Evolutionary conservation across 2,113 vertebrate species (phyloP).

Genomic region (Epinephelus cyanopodus): DNA sequence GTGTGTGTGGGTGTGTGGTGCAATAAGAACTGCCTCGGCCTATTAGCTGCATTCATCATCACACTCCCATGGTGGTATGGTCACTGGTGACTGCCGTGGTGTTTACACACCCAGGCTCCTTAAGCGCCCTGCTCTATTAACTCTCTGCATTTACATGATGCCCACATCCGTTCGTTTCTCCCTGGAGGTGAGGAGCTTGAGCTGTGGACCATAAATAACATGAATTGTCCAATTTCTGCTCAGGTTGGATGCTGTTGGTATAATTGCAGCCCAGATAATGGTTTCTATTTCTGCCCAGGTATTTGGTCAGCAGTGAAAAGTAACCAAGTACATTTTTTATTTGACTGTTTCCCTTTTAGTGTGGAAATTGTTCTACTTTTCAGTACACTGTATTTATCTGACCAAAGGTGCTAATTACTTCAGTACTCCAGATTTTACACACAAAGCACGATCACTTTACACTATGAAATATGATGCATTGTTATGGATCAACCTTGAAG

Average conservation of each 20-base stretch:
- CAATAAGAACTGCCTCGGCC: constrained; percentile 21
- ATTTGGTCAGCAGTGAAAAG: constrained; percentile 28
- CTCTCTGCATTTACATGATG: constrained; percentile 60
- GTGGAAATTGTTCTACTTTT: background rate
- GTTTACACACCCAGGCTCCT: constrained; percentile 58
- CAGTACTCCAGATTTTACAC: background rate
- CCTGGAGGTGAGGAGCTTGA: constrained; percentile 37
- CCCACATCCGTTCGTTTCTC: constrained; percentile 42
- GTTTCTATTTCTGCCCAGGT: constrained; percentile 30
- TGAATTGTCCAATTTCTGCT: constrained; percentile 59
- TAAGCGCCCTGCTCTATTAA: constrained; percentile 58
- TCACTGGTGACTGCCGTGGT: constrained; percentile 47
- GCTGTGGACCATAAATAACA: constrained; percentile 64
- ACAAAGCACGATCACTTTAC: background rate
- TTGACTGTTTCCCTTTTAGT: background rate
- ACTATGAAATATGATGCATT: background rate
- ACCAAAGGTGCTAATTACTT: no score
- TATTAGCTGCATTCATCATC: constrained; percentile 74
- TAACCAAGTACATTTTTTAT: constrained; percentile 17
- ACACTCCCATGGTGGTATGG: constrained; percentile 41
- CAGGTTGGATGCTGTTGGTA: constrained; percentile 43
- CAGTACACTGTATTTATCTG: background rate
- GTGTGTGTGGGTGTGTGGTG: constrained; percentile 3
- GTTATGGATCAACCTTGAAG: no score
- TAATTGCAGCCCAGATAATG: constrained; percentile 63